Percentiles rank a stretch among this genome's conserved stretches.
Evolutionary conservation across 2,113 vertebrate genomes (phyloP).

Genomic region (Trematocara macrostoma): DNA sequence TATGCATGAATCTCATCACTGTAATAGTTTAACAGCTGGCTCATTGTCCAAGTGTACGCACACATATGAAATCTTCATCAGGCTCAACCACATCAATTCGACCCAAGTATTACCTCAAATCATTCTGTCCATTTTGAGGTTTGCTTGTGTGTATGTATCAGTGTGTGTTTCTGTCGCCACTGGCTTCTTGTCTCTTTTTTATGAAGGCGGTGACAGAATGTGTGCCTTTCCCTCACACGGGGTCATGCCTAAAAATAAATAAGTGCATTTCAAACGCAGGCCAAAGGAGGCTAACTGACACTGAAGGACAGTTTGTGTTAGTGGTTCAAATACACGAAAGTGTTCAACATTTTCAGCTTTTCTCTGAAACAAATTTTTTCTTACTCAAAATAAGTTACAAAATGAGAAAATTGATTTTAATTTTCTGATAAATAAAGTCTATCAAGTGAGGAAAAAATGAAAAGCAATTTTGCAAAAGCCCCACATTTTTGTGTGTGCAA

Average conservation of each 20-base stretch:
- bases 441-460: background rate
- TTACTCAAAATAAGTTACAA: background rate
- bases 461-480: background rate
- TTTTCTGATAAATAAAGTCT: background rate
- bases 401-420: background rate
- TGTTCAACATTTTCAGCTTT: background rate
- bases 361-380: background rate
- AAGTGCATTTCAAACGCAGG: background rate
- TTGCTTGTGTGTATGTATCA: background rate
- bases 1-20: slow-evolving; percentile 27
- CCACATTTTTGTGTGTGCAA: background rate
- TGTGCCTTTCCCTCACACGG: background rate
- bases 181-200: background rate
- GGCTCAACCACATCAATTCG: slow-evolving; percentile 39
- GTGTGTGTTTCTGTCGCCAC: background rate
- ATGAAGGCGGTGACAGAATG: background rate
- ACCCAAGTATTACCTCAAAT: slow-evolving; percentile 11
- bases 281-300: background rate
- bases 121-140: background rate
- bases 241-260: background rate
- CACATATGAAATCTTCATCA: slow-evolving; percentile 34
- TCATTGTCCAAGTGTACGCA: slow-evolving; percentile 41
- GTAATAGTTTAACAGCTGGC: slow-evolving; percentile 45
- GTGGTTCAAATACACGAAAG: background rate
- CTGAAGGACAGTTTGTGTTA: background rate